Base-by-base conservation (phyloP, 2,113 vertebrate genomes). In the Kryptolebias marmoratus region DNA sequence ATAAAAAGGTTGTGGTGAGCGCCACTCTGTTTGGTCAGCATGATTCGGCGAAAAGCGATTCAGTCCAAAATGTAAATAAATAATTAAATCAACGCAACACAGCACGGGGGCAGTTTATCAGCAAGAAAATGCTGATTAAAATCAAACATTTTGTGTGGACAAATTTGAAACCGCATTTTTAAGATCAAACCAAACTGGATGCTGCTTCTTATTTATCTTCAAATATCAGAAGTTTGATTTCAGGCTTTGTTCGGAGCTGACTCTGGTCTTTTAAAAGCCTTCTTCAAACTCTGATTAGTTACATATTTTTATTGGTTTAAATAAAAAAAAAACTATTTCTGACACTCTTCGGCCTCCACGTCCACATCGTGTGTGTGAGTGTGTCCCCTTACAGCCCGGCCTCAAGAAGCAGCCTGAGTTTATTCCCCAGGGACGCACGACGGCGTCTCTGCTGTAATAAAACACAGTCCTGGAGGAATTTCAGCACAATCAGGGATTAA, bases 391-490 rank as follows among this genome's bases (percentile, higher is more conserved):
- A 22, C 22, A 22, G 22, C 22, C 22, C 22, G 54, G 56, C 62
- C 48, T 73, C 71, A 66, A 64, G 66, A 36, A 81, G 65, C 85
- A 75, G 71, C 66, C 57, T 32, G 79, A 68, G 76, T 57, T 74
- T 52, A 77, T 64, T 83, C 92, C 85, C 91, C 44, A 36, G 91
- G 88, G 93, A 77, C 79, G 68, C 75, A 84, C 88, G 88, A 83
- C 76, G 74, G 70, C 22, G 85, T 87, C 76, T 88, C 88, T 89
- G 89, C 87, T 76, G 63, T 66, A 72, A 69, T 79, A 79, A 83
- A 84, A 79, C 71, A 82, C 42, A 62, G 82, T 79, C 80, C 91
- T 93, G 91, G 89, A 90, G 75, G 81, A 83, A 91, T 92, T 93
- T 88, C 89, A 90, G 83, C 87, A 91, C 93, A 91, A 84, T 65